These are phyloP conservation scores for Lithobius niger DNA, from an alignment of 1,140 invertebrate species.

Conservation along the genomic window DNA sequence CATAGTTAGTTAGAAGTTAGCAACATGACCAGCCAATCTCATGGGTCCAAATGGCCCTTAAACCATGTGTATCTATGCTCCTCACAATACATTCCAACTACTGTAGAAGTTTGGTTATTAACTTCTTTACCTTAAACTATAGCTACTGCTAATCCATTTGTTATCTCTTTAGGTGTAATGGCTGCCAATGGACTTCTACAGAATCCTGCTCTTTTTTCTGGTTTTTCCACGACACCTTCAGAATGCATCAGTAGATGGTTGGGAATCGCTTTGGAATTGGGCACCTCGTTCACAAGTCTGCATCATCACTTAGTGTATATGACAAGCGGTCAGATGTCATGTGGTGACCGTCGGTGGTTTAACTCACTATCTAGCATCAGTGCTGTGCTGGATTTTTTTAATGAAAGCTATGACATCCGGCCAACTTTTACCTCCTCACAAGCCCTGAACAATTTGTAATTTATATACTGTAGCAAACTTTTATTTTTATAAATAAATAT, in stretches of 20 bases:
- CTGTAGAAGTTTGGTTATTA: neutral
- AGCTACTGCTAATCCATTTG: constrained; percentile 7
- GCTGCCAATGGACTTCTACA: constrained; percentile 70
- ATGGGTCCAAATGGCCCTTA: too few species aligned
- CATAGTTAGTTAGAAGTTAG: too few species aligned
- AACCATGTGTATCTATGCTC: too few species aligned
- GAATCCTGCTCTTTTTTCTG: constrained; percentile 79
- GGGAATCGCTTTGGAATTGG: constrained; percentile 45
- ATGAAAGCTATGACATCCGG: constrained; percentile 36
- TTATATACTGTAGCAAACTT: too few species aligned
- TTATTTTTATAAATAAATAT: too few species aligned
- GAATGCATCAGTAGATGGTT: constrained; percentile 77
- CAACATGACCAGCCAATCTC: too few species aligned
- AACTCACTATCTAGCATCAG: constrained; percentile 56
- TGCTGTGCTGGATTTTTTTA: constrained; percentile 55
- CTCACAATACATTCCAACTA: too few species aligned
- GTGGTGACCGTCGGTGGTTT: constrained; percentile 53
- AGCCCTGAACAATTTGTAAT: too few species aligned
- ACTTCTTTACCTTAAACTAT: neutral
- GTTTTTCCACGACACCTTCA: constrained; percentile 48
- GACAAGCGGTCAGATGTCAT: constrained; percentile 63
- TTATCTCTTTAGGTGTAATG: constrained; percentile 55
- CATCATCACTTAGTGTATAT: constrained; percentile 92
- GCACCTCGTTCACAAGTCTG: constrained; percentile 60
- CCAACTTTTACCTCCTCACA: too few species aligned